A percentile compares a stretch with the other conserved stretches of the same genome.
These are phyloP conservation scores for Crax fasciolata DNA, from an alignment of 2,797 vertebrate species.

Conservation along the genomic window DNA sequence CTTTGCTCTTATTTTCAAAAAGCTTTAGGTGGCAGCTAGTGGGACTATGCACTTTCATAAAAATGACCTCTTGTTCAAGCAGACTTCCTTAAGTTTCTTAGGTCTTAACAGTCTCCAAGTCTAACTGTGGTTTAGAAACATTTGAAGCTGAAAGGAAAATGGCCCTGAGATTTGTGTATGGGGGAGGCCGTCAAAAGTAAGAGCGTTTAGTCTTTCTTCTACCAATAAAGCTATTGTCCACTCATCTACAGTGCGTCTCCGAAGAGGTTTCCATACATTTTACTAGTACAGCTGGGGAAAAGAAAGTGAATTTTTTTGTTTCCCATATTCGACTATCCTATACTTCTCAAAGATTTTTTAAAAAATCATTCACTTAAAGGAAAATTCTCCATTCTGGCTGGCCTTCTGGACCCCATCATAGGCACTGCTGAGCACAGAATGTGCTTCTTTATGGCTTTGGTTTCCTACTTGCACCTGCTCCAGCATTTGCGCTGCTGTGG, in stretches of 20 bases:
- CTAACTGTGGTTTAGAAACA: neutral
- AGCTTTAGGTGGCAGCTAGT: neutral
- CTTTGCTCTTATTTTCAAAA: neutral
- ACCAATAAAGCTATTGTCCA: neutral
- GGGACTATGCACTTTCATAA: neutral
- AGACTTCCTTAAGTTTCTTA: neutral
- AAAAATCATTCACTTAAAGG: neutral
- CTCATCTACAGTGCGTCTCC: neutral
- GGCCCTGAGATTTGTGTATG: too few relatives aligned
- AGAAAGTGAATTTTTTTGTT: neutral
- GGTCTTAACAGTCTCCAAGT: neutral
- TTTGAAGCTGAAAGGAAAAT: neutral
- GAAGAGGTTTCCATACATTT: neutral
- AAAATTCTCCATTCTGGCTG: neutral
- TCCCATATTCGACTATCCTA: neutral
- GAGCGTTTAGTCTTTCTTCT: neutral
- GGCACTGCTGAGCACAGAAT: neutral
- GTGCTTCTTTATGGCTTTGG: neutral
- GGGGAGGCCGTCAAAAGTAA: neutral
- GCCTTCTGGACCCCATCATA: neutral
- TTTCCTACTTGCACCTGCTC: neutral
- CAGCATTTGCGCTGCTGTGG: neutral
- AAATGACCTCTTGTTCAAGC: neutral
- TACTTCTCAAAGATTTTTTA: neutral
- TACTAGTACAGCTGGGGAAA: neutral